These are phyloP conservation scores for Chionis minor DNA, from an alignment of 2,113 vertebrate species.

Conservation along the genomic window DNA sequence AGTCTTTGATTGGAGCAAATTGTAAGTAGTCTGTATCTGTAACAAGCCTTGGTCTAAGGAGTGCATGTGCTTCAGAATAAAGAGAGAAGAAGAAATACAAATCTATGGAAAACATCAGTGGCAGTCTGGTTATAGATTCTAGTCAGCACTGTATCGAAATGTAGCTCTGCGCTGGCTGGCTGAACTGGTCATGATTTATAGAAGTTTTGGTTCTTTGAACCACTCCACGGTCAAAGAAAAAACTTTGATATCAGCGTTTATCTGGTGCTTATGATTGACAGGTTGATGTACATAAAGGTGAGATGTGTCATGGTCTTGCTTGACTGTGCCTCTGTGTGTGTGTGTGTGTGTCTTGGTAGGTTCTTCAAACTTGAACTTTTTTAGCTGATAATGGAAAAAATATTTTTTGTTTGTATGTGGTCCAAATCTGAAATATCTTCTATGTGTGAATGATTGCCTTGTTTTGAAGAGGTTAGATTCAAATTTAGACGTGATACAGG, in stretches of 20 bases:
- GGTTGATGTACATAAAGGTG: rapidly evolving
- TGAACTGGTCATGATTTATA: neutral
- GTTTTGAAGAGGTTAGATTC: neutral
- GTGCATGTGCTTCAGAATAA: neutral
- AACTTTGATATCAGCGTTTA: neutral
- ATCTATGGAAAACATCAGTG: neutral
- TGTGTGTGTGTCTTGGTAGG: neutral
- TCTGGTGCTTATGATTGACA: neutral
- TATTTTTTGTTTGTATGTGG: neutral
- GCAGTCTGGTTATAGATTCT: neutral
- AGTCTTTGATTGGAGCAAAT: conserved; percentile 95
- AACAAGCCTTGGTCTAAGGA: neutral
- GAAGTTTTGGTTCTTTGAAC: neutral
- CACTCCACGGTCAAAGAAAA: neutral
- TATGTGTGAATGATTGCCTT: neutral
- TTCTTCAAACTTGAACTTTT: neutral
- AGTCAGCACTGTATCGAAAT: too few relatives aligned
- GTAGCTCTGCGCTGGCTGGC: neutral
- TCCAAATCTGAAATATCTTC: neutral
- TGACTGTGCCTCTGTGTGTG: neutral
- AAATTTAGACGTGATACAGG: neutral
- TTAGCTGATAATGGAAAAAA: neutral
- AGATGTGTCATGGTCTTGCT: neutral
- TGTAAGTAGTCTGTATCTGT: conserved; percentile 75
- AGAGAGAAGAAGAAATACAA: neutral